phyloP scores from a whole-genome alignment of 2,113 vertebrate genomes.

The Ptilonorhynchus violaceus region DNA sequence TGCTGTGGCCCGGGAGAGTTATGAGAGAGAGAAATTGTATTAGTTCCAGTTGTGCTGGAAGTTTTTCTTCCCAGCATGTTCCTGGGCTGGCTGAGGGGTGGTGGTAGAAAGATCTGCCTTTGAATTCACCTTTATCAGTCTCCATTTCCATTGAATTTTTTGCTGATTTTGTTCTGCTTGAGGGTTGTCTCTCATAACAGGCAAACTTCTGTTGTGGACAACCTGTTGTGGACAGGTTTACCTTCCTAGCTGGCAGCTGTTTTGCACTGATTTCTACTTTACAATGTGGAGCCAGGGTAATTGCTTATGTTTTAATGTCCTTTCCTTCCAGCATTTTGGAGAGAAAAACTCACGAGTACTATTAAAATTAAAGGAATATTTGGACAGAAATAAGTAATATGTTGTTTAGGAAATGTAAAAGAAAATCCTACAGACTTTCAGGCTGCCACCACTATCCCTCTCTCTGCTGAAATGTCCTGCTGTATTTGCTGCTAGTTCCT shows the following conservation, averaged over 20 bases:
- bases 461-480: not conserved
- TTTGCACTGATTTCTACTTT: not conserved
- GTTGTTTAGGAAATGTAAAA: not conserved
- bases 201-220: not conserved
- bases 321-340: not conserved
- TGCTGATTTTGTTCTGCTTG: not conserved
- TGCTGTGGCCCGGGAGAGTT: too few species aligned
- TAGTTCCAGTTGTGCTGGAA: not conserved
- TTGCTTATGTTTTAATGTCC: not conserved
- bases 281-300: not conserved
- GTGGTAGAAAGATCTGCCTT: not conserved
- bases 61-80: not conserved
- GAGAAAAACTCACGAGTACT: not conserved
- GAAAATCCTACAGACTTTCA: not conserved
- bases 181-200: rapidly evolving
- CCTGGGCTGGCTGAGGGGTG: not conserved
- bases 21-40: not conserved
- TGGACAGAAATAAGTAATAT: not conserved
- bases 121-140: not conserved
- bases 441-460: not conserved
- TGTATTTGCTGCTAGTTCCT: not conserved
- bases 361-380: not conserved
- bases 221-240: not conserved
- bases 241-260: not conserved
- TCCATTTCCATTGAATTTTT: not conserved